These are phyloP conservation scores for Okapia johnstoni DNA, from an alignment of 2,113 vertebrate species.

Conservation along the genomic window DNA sequence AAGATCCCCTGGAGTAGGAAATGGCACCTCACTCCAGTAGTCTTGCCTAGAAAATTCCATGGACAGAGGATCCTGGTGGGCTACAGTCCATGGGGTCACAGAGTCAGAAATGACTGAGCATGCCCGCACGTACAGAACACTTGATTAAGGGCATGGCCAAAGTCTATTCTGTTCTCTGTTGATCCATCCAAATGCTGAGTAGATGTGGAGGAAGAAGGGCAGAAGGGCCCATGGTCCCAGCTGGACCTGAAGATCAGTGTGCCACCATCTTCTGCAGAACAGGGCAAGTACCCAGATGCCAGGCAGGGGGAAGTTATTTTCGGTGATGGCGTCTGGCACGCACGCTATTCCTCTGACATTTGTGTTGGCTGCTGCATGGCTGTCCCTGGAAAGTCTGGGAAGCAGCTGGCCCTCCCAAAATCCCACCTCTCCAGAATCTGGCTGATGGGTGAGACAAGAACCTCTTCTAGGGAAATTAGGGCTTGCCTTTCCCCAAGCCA, in stretches of 20 bases:
- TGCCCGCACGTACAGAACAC: not conserved
- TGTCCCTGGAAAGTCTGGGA: conserved; percentile 44
- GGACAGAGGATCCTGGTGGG: not conserved
- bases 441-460: not conserved
- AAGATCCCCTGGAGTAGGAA: not conserved
- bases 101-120: not conserved
- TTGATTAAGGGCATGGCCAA: not conserved
- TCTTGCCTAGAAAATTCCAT: not conserved
- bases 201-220: not conserved
- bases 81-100: not conserved
- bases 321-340: conserved; percentile 53
- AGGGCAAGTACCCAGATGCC: conserved; percentile 51
- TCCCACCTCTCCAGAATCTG: not conserved
- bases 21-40: not conserved
- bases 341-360: conserved; percentile 36
- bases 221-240: not conserved
- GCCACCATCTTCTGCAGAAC: not conserved
- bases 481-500: not conserved
- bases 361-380: conserved; percentile 17
- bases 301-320: conserved; percentile 40
- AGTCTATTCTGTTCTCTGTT: not conserved
- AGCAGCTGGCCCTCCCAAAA: conserved; percentile 24
- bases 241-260: not conserved
- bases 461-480: not conserved
- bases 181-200: not conserved